Evolutionary conservation across 2,113 vertebrate genomes (phyloP), one percentile per base, ranked within the genome.

Genomic region (Chaetodon trifascialis): DNA sequence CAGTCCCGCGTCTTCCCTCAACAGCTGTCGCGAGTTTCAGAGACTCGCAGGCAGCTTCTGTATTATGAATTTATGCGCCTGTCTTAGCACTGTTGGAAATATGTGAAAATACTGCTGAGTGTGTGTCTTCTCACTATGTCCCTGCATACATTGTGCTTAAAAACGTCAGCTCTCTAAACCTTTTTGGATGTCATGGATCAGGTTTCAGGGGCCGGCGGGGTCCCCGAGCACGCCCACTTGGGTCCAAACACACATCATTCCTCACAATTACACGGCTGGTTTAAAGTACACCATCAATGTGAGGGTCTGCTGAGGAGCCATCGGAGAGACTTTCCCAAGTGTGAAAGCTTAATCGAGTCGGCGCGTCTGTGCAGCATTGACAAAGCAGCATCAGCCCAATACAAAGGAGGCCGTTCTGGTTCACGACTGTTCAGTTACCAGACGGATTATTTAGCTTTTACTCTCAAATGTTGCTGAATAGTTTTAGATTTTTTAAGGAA

Each of bases 221-320:
- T 36, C 44, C 11, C 23, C 1, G 25, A 0, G 42, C n/a, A 15
- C 1, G 38, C 17, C 21, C 59, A 10, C 76, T 73, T 56, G 7
- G 66, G 44, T 77, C 56, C 56, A 65, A 25, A 54, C 34, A 4
- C 68, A 56, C 65, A 74, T 75, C 60, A 46, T 69, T 65, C 74
- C 70, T 86, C 60, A 60, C 70, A 64, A 64, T 81, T 68, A 84
- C 67, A 23, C 42, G 8, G 59, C 51, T 49, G 72, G 15, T 77
- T 78, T 51, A 71, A 75, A 77, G 73, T 30, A 4, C 40, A 7
- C 5, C 54, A 60, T 82, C 34, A 75, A 82, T n/a, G 38, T 10
- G 34, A 59, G 11, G 62, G 55, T 64, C 58, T 34, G 67, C 77
- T 1, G 68, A 2, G 36, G 56, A 66, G 25, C 36, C 47, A 9